Base-by-base conservation (phyloP, 2,888 invertebrate genomes). In the Laothoe populi region DNA sequence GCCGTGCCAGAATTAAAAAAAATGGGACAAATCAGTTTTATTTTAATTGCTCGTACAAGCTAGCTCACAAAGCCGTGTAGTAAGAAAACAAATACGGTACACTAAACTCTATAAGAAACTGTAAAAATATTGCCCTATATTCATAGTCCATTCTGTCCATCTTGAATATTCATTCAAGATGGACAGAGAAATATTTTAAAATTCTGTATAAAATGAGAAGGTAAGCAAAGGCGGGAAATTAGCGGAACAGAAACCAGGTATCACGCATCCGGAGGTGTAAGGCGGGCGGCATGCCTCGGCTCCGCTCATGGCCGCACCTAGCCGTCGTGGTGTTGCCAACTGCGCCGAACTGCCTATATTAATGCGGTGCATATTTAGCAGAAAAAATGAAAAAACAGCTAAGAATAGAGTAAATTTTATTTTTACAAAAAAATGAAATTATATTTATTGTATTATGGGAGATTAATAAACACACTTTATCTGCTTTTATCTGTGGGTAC, bases 161-260 rank as follows among this genome's bases (percentile, higher is more conserved):
- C n/a, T n/a, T n/a, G n/a, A 48, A 46, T 13, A 53, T 5, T 19
- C 8, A 53, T 5, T 19, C 8, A 35, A 31, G 11, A 35, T 16
- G 16, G 24, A 26, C 7, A 8, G 48, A 16, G 31, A 10, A 10
- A 60, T 23, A 60, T 26, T 21, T 23, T 19, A 60, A 53, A 49
- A 7, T 38, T 23, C 8, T 16, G 11, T n/a, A 46, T 48, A 58
- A 62, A 58, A 57, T 46, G 31, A 24, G 38, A 45, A 58, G 44
- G 48, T 44, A 59, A 16, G 38, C 35, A 38, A 63, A 38, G 60
- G 63, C 63, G 63, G 60, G 63, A 63, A 63, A 63, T 63, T 63
- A 60, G 63, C 60, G 57, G 60, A 63, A 62, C 60, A 38, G 45
- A 24, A 49, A 57, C 40, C 63, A 60, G 63, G 59, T 63, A 60